Evolutionary conservation across 1,140 invertebrate species (phyloP), one percentile per base, ranked within the genome.

Genomic region (Hycleus cichorii): DNA sequence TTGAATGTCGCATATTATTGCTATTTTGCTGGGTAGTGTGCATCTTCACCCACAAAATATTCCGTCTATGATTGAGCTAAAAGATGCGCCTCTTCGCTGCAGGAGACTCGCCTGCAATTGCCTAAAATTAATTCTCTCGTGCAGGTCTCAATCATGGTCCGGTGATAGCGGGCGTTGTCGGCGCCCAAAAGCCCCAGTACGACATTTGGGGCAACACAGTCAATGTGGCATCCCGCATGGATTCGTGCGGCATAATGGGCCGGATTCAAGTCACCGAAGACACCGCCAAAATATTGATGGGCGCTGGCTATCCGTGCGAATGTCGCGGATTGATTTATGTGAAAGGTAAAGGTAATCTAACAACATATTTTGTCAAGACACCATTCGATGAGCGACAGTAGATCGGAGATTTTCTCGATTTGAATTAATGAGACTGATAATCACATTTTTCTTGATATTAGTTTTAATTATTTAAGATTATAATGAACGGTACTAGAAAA

Each of bases 141-240:
- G 7, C 10, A 93, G 92, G 95, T 52, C 78, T 98, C 46, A 95
- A 91, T 75, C 89, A 97, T 70, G 95, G 95, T 0, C 91, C 94
- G 0, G 93, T 97, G 2, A 95, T 98, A 69, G 91, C 90, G 0
- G 91, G 90, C 0, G 90, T 98, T 8, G 91, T 97, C 24, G 95
- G 95, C 0, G 93, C 94, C 0, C 91, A 95, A 70, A 98, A 98
- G 71, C 96, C 95, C 0, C 94, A 97, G 68, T 98, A 97, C 75
- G 96, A 98, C 67, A 97, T 91, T 65, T 98, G 95, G 95, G 93
- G 95, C 3, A 97, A 98, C 74, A 95, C 95, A 0, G 95, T 98
- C 0, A 98, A 98, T 74, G 93, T 98, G 4, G 88, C 89, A 1
- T 96, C 92, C 6, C 77, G 95, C 27, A 98, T 98, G 95, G 95